These are phyloP conservation scores for Regulus satrapa DNA, from an alignment of 2,113 vertebrate genomes.

Conservation along the genomic window DNA sequence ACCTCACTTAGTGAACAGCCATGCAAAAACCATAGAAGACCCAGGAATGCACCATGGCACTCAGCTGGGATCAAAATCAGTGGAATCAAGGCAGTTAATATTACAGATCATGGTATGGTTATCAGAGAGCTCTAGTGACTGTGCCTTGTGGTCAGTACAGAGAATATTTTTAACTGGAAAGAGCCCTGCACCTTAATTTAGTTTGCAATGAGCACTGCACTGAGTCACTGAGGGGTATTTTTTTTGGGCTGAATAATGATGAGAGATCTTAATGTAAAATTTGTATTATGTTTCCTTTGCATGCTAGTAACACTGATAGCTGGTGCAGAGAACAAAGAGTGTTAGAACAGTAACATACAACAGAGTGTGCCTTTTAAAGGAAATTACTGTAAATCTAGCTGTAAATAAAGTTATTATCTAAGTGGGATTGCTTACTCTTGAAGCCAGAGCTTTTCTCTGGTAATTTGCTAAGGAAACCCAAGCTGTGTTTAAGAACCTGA, in stretches of 20 bases:
- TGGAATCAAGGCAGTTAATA: neutral
- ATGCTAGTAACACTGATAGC: neutral
- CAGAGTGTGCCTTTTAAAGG: neutral
- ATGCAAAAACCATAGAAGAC: neutral
- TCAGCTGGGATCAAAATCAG: neutral
- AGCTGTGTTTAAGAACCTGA: neutral
- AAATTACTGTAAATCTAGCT: neutral
- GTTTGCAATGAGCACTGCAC: neutral
- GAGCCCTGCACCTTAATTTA: neutral
- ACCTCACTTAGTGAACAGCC: neutral
- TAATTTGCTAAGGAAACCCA: neutral
- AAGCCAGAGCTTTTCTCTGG: neutral
- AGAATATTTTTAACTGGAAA: neutral
- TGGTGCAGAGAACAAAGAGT: neutral
- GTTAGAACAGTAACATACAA: neutral
- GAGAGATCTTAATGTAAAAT: neutral
- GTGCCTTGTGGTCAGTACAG: neutral
- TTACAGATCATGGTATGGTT: neutral
- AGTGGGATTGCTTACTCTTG: neutral
- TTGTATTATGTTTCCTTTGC: neutral
- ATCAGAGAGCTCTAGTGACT: neutral
- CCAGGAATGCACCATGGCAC: neutral
- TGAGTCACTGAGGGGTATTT: fast-evolving
- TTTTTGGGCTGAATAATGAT: neutral
- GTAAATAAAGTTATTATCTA: neutral